phyloP scores from a whole-genome alignment of 2,888 invertebrate species.

The Autographa gamma region DNA sequence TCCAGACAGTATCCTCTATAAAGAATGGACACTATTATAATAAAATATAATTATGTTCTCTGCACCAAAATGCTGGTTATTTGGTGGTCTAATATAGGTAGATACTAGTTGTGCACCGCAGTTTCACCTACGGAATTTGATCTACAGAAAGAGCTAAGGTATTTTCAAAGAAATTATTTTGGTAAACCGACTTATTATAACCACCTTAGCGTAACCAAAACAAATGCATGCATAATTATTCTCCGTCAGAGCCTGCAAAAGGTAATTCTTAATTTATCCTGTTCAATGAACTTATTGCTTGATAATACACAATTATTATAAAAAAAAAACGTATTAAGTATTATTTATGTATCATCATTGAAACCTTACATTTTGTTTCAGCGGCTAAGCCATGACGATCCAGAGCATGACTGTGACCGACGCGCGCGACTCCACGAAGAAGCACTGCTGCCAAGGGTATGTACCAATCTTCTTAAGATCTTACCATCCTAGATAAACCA shows the following conservation, averaged over 20 bases:
- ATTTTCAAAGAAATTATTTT: no score
- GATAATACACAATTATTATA: no score
- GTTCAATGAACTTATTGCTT: no score
- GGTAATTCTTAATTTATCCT: no score
- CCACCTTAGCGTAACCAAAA: no score
- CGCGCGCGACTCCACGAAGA: constrained; percentile 67
- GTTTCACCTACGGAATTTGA: no score
- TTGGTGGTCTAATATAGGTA: neutral
- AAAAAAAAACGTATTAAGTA: no score
- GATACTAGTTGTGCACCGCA: no score
- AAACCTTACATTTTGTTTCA: constrained; percentile 46
- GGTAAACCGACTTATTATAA: no score
- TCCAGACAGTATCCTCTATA: neutral
- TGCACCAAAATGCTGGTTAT: neutral
- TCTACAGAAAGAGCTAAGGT: no score
- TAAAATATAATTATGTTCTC: neutral
- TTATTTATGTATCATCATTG: neutral
- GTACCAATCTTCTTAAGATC: constrained; percentile 24
- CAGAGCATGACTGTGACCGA: constrained; percentile 83
- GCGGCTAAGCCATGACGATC: constrained; percentile 74
- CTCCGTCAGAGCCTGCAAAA: no score
- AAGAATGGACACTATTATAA: neutral
- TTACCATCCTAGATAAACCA: neutral
- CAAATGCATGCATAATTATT: no score
- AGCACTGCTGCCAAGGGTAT: constrained; percentile 72